Conservation (phyloP, 2,113 vertebrate genomes). For the Anolis carolinensis region DNA sequence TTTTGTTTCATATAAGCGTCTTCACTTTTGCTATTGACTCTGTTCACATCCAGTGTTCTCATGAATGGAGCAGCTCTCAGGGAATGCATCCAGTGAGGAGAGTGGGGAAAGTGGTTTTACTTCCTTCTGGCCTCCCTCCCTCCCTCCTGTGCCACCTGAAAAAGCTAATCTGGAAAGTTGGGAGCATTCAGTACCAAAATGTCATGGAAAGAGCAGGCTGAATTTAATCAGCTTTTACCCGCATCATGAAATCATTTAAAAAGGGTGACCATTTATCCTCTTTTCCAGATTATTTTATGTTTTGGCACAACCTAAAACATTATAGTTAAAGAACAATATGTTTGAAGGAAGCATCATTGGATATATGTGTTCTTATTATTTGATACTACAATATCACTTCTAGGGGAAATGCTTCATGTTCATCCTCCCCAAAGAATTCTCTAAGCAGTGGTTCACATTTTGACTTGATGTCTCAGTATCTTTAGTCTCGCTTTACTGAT, state of each 20-base stretch:
- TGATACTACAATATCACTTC: background rate
- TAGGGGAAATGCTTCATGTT: background rate
- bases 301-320: background rate
- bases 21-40: background rate
- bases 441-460: slow-evolving; percentile 38
- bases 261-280: background rate
- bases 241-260: background rate
- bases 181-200: background rate
- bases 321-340: background rate
- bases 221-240: background rate
- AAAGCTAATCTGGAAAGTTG: background rate
- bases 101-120: background rate
- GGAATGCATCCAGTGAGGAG: background rate
- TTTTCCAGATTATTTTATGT: background rate
- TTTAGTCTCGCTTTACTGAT: slow-evolving; percentile 37
- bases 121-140: background rate
- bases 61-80: background rate
- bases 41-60: background rate
- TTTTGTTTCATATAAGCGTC: background rate
- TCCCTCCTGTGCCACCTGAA: background rate
- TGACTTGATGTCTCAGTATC: slow-evolving; percentile 32
- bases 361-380: slow-evolving; percentile 1
- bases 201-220: background rate
- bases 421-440: slow-evolving; percentile 58
- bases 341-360: background rate